A percentile compares a stretch with the other conserved stretches of the same genome.
Conservation (phyloP, 2,888 invertebrate genomes). For the Eupithecia subumbrata region DNA sequence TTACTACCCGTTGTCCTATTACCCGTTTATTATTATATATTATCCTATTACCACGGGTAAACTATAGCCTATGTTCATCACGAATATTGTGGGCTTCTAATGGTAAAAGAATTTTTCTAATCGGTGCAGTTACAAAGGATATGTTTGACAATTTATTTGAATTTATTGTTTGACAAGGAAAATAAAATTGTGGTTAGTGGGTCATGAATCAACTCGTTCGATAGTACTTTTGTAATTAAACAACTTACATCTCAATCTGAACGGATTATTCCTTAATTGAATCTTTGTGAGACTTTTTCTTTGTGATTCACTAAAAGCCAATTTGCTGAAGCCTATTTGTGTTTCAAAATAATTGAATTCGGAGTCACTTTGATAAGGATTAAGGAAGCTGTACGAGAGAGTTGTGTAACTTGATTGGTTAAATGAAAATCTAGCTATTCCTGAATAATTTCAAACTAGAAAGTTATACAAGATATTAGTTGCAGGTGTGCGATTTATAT, state of each 20-base stretch:
- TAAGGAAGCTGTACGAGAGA: constrained; percentile 17
- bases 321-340: constrained; percentile 30
- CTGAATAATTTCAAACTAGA: not conserved
- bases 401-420: not conserved
- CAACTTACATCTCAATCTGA: constrained; percentile 13
- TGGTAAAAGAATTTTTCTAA: too few species aligned
- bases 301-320: constrained; percentile 30
- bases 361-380: constrained; percentile 32
- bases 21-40: too few species aligned
- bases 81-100: too few species aligned
- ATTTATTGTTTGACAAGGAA: too few species aligned
- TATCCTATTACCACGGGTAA: too few species aligned
- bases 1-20: too few species aligned
- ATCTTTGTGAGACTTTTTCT: constrained; percentile 29
- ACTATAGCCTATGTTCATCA: too few species aligned
- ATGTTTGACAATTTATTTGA: too few species aligned
- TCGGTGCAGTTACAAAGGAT: too few species aligned
- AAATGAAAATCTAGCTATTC: not conserved
- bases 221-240: constrained; percentile 49
- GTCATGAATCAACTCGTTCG: not conserved
- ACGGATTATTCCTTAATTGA: constrained; percentile 20
- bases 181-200: too few species aligned
- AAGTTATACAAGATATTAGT: not conserved
- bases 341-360: constrained; percentile 32
- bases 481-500: not conserved